phyloP scores from a whole-genome alignment of 2,797 vertebrate species.

The Eleutherodactylus coqui region DNA sequence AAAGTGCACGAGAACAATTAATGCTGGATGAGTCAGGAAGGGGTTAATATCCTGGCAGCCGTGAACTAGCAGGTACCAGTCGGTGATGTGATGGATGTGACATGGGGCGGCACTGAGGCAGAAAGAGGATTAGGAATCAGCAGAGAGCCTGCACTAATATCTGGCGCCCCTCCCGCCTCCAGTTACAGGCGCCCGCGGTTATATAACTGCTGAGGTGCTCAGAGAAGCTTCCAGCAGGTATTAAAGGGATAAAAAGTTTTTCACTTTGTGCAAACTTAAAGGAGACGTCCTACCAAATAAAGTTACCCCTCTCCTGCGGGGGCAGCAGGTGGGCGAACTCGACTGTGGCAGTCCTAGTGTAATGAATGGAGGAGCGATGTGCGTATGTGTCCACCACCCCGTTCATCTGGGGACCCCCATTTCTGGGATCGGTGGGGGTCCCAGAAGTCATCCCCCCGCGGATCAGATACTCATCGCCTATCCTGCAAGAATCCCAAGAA shows the following conservation, averaged over 20 bases:
- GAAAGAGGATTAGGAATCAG: constrained; percentile 46
- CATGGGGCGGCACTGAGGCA: constrained; percentile 38
- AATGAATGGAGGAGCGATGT: too few relatives aligned
- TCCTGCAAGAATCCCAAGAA: neutral
- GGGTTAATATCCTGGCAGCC: neutral
- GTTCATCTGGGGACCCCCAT: too few relatives aligned
- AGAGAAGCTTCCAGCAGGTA: neutral
- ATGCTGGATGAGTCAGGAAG: neutral
- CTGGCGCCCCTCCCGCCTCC: constrained; percentile 18
- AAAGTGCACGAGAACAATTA: neutral
- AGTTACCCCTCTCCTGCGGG: too few relatives aligned
- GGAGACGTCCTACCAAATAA: too few relatives aligned
- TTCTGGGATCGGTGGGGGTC: too few relatives aligned
- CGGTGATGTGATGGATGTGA: constrained; percentile 53
- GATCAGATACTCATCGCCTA: too few relatives aligned
- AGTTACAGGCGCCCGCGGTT: constrained; percentile 18
- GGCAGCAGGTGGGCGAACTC: too few relatives aligned
- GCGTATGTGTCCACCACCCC: too few relatives aligned
- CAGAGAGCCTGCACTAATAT: constrained; percentile 18
- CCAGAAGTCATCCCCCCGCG: too few relatives aligned
- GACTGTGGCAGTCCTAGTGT: too few relatives aligned
- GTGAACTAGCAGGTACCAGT: neutral
- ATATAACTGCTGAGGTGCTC: constrained; percentile 7
- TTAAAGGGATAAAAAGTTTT: neutral
- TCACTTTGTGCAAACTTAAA: too few relatives aligned